phyloP scores from a whole-genome alignment of 2,797 vertebrate genomes.

The Synanceia verrucosa region DNA sequence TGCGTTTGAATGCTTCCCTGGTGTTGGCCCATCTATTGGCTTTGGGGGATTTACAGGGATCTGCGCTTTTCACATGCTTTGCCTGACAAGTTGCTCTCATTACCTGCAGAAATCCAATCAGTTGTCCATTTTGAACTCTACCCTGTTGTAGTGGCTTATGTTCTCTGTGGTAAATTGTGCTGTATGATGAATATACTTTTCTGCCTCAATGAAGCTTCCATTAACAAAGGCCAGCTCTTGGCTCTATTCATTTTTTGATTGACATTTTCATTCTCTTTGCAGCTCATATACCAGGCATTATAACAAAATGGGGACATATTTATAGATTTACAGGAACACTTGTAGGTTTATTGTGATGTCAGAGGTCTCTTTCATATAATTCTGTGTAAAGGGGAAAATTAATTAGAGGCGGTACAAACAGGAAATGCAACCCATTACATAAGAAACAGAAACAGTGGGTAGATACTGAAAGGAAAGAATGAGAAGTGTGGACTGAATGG shows the following conservation, averaged over 20 bases:
- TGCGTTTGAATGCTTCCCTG: constrained; percentile 21
- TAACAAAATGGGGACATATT: constrained; percentile 25
- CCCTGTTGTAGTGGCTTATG: constrained; percentile 9
- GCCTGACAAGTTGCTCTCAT: constrained; percentile 57
- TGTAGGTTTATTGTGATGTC: constrained; percentile 21
- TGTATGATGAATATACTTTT: constrained; percentile 46
- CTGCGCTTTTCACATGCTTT: constrained; percentile 12
- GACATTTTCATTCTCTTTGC: constrained; percentile 44
- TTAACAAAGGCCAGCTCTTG: constrained; percentile 39
- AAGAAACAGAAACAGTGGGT: constrained; percentile 9
- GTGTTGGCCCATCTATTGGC: not conserved
- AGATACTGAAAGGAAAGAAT: not conserved
- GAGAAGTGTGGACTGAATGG: not conserved
- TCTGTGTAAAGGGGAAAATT: constrained; percentile 4
- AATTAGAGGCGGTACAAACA: constrained; percentile 13
- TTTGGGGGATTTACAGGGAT: constrained; percentile 19
- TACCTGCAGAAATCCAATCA: constrained; percentile 57
- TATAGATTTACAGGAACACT: constrained; percentile 7
- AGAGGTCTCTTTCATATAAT: constrained; percentile 17
- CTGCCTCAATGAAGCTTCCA: constrained; percentile 24
- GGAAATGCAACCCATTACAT: constrained; percentile 3
- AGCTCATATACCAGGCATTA: constrained; percentile 3
- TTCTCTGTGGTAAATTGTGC: constrained; percentile 24
- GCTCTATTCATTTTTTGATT: constrained; percentile 41
- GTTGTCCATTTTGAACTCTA: constrained; percentile 22